Conservation (phyloP, 2,113 vertebrate genomes). For the Notothenia coriiceps region DNA sequence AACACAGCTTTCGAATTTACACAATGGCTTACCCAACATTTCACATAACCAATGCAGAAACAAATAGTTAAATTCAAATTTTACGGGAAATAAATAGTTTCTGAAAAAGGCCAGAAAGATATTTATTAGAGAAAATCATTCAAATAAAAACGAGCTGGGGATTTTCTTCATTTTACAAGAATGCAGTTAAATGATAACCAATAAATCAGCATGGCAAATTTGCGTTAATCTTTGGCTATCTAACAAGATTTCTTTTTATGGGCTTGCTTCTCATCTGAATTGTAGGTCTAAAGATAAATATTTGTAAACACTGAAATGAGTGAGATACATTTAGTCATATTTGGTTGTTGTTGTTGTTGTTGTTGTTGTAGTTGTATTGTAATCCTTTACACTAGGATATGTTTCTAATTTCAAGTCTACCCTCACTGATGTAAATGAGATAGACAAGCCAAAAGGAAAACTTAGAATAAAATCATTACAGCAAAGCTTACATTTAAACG, state of each 20-base stretch:
- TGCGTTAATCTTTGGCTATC: background rate
- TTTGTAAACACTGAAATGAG: background rate
- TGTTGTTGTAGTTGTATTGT: background rate
- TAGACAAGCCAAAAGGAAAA: background rate
- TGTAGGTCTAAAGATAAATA: no score
- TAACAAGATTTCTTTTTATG: background rate
- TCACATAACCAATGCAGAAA: background rate
- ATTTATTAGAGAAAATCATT: background rate
- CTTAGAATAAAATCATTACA: constrained; percentile 32
- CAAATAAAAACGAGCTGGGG: background rate
- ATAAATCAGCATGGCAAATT: background rate
- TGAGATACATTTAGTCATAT: background rate
- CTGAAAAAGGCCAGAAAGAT: background rate
- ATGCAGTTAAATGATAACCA: background rate
- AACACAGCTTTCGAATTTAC: background rate
- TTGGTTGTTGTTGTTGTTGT: background rate
- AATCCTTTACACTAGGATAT: background rate
- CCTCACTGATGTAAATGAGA: constrained; percentile 7
- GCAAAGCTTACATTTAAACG: constrained; percentile 32
- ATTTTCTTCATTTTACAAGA: background rate
- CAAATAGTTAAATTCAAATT: background rate
- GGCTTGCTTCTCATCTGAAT: background rate
- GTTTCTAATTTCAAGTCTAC: background rate
- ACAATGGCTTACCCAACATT: constrained; percentile 35
- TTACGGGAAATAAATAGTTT: background rate